Evolutionary conservation across 2,113 vertebrate genomes (phyloP).

Genomic region (Dipodomys ordii): DNA sequence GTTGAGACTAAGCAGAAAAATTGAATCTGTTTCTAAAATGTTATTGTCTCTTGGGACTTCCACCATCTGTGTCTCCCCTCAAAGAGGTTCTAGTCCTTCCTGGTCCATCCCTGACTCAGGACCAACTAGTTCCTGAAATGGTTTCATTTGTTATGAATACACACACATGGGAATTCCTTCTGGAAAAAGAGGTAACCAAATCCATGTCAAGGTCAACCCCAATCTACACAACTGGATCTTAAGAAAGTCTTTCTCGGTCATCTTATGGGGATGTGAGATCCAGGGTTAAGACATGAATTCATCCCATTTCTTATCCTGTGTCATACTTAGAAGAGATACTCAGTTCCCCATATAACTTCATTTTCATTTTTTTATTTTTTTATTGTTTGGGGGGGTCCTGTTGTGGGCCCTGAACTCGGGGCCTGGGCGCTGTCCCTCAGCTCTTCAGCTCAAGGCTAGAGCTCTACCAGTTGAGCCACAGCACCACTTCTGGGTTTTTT

Average conservation of each 20-base stretch:
- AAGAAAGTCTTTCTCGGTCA: background rate
- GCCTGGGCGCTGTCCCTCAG: too few relatives aligned
- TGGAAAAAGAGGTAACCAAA: background rate
- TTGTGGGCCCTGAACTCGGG: too few relatives aligned
- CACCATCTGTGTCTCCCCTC: fast-evolving
- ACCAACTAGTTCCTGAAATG: background rate
- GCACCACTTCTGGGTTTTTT: too few relatives aligned
- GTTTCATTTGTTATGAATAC: background rate
- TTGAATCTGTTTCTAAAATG: background rate
- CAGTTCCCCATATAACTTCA: background rate
- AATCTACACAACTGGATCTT: background rate
- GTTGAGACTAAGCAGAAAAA: background rate
- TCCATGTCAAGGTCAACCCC: background rate
- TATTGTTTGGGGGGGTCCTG: too few relatives aligned
- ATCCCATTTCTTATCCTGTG: too few relatives aligned
- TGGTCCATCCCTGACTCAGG: background rate
- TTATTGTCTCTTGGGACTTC: background rate
- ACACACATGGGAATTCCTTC: background rate
- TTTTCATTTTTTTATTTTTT: too few relatives aligned
- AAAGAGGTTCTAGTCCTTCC: background rate
- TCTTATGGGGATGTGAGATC: fast-evolving
- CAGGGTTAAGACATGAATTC: background rate
- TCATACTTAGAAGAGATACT: background rate
- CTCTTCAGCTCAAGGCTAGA: too few relatives aligned
- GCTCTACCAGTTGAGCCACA: too few relatives aligned